phyloP scores from a whole-genome alignment of 2,888 invertebrate species.

The Blastobasis lacticolella region DNA sequence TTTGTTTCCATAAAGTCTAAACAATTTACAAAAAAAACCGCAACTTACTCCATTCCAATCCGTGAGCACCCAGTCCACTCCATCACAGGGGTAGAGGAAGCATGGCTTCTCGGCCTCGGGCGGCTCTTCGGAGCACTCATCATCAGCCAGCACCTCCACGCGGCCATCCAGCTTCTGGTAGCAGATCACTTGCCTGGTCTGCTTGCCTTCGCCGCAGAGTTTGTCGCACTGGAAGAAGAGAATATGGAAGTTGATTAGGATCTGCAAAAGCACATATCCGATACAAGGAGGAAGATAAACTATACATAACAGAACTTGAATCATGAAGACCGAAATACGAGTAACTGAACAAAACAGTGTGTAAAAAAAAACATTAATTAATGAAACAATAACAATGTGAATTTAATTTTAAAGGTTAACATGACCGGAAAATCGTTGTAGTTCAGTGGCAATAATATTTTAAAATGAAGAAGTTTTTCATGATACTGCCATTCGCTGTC shows the following conservation, averaged over 20 bases:
- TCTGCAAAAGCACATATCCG: constrained; percentile 3
- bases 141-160: constrained; percentile 79
- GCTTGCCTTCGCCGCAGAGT: constrained; percentile 92
- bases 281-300: not conserved
- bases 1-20: too few species aligned
- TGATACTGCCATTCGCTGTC: too few species aligned
- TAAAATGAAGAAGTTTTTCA: too few species aligned
- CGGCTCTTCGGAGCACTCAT: constrained; percentile 78
- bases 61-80: constrained; percentile 91
- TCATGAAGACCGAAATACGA: too few species aligned
- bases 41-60: constrained; percentile 90
- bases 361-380: too few species aligned
- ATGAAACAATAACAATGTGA: too few species aligned
- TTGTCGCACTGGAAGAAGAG: constrained; percentile 80
- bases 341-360: too few species aligned
- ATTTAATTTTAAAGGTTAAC: too few species aligned
- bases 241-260: not conserved
- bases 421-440: too few species aligned
- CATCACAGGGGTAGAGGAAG: constrained; percentile 87
- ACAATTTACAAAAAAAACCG: not conserved
- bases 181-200: constrained; percentile 87
- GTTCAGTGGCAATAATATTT: too few species aligned
- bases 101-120: constrained; percentile 83
- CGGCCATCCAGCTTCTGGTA: constrained; percentile 78
- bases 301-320: too few species aligned